Evolutionary conservation across 1,140 invertebrate genomes (phyloP).

Genomic region (Drosophila paulistorum): DNA sequence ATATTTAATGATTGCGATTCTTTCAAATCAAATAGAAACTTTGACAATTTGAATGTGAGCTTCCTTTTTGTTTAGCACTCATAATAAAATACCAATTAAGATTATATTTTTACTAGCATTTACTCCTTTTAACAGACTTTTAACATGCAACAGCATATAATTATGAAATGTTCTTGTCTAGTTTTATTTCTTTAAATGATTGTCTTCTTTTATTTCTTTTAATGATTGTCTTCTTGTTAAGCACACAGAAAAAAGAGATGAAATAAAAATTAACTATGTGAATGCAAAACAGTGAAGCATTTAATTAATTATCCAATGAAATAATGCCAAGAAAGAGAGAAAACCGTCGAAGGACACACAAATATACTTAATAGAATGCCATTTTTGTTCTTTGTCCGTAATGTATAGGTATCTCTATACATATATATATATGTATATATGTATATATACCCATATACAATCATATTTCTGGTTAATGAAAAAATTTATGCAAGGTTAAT

Average conservation of each 20-base stretch:
- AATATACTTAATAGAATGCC: constrained; percentile 8
- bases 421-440: not conserved
- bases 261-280: not conserved
- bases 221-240: not conserved
- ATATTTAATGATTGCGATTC: too few species aligned
- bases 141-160: too few species aligned
- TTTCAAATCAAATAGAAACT: too few species aligned
- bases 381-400: constrained; percentile 16
- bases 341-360: not conserved
- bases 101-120: not conserved
- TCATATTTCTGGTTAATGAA: constrained; percentile 61
- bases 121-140: constrained; percentile 16
- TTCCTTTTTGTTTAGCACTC: too few species aligned
- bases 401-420: too few species aligned
- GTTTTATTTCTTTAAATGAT: too few species aligned
- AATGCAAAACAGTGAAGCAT: not conserved
- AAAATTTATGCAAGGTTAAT: constrained; percentile 60
- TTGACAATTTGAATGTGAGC: too few species aligned
- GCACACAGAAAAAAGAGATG: not conserved
- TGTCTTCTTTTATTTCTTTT: too few species aligned
- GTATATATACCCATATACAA: constrained; percentile 13
- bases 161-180: too few species aligned
- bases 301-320: constrained; percentile 39
- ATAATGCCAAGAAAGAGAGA: not conserved
- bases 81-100: too few species aligned